phyloP scores from a whole-genome alignment of 2,888 invertebrate species.

The Quadriops clusia region DNA sequence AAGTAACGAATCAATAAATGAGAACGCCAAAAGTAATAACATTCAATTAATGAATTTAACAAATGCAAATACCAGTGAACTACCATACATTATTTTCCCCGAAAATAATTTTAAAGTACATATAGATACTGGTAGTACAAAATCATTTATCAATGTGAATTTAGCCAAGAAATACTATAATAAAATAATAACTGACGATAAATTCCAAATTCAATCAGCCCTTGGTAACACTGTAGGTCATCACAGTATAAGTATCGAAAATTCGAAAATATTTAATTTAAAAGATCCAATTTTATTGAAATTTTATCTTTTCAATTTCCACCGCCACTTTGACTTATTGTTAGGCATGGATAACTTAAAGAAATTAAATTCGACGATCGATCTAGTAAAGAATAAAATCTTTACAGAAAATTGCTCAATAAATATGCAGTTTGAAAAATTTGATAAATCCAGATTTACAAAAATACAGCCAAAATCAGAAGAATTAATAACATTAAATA shows the following conservation, averaged over 20 bases:
- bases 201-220: no score
- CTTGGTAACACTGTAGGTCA: no score
- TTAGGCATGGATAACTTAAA: conserved; percentile 9
- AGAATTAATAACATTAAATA: no score
- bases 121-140: conserved; percentile 13
- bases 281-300: conserved; percentile 6
- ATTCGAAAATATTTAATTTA: conserved; percentile 7
- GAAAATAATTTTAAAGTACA: conserved; percentile 14
- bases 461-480: no score
- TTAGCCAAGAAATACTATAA: conserved; percentile 11
- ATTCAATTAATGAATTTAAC: no score
- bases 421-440: no score
- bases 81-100: conserved; percentile 13
- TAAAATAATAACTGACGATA: conserved; percentile 11
- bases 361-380: no score
- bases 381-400: conserved; percentile 7
- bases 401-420: no score
- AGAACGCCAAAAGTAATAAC: no score
- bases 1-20: no score
- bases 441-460: no score
- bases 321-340: conserved; percentile 3
- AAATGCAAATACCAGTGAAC: conserved; percentile 6
- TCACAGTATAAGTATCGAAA: conserved; percentile 1
- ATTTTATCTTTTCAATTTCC: conserved; percentile 13
- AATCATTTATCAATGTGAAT: conserved; percentile 14